phyloP scores from a whole-genome alignment of 2,888 invertebrate genomes.

The Melanostoma mellinum region DNA sequence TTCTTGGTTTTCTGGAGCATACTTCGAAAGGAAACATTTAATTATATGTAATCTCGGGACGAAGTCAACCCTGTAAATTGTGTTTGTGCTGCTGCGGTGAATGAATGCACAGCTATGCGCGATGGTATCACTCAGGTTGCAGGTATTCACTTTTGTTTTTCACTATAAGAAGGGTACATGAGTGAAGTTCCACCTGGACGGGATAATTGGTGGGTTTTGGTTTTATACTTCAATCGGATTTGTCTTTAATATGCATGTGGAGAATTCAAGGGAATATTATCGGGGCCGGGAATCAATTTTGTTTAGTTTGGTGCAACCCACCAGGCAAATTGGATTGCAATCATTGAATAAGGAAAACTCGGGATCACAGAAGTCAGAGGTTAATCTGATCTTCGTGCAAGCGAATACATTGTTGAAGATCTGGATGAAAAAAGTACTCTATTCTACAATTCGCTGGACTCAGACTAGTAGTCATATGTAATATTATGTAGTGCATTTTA shows the following conservation, averaged over 20 bases:
- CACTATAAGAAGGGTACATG: background rate
- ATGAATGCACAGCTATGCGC: conserved; percentile 23
- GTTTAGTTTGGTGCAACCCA: conserved; percentile 4
- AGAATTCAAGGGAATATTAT: conserved; percentile 37
- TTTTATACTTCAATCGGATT: conserved; percentile 41
- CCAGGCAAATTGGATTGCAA: conserved; percentile 47
- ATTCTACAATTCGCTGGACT: too few species aligned
- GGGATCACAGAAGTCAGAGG: too few species aligned
- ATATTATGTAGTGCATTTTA: too few species aligned
- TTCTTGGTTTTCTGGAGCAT: conserved; percentile 26
- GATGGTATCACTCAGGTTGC: conserved; percentile 33
- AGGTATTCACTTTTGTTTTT: background rate
- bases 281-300: conserved; percentile 32
- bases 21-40: conserved; percentile 47
- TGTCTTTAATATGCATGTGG: conserved; percentile 48
- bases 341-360: conserved; percentile 15
- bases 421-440: too few species aligned
- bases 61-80: conserved; percentile 65
- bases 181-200: conserved; percentile 55
- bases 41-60: conserved; percentile 62
- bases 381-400: too few species aligned
- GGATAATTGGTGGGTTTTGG: conserved; percentile 57
- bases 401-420: too few species aligned
- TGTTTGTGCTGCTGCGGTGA: conserved; percentile 26
- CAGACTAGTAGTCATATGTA: too few species aligned